Percentiles rank a stretch among this genome's conserved stretches.
Evolutionary conservation across 2,113 vertebrate species (phyloP).

Genomic region (Neolamprologus toae): DNA sequence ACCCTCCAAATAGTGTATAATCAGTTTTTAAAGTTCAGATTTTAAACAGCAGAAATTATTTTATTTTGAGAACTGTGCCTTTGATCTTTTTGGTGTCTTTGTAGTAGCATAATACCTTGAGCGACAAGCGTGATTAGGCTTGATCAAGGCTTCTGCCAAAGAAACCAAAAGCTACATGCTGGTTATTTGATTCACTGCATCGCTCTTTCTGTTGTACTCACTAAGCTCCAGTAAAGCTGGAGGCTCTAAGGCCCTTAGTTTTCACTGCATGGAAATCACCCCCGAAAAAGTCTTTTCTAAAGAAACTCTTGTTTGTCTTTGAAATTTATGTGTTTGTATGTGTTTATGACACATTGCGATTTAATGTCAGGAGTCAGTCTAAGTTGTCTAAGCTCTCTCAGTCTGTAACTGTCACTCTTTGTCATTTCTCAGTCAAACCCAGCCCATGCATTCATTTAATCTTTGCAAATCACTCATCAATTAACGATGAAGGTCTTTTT

Average conservation of each 20-base stretch:
- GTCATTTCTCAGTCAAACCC: constrained; percentile 10
- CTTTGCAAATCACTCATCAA: constrained; percentile 31
- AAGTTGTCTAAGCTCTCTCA: background rate
- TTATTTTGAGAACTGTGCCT: background rate
- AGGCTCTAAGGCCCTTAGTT: background rate
- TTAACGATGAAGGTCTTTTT: constrained; percentile 6
- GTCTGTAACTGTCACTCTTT: background rate
- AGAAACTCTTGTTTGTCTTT: background rate
- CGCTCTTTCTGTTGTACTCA: background rate
- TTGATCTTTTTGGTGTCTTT: background rate
- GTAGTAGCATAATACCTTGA: background rate
- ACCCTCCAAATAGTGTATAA: background rate
- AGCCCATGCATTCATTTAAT: constrained; percentile 33
- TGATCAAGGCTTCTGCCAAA: background rate
- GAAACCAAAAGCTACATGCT: background rate
- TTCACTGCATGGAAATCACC: background rate
- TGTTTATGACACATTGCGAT: background rate
- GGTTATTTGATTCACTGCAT: background rate
- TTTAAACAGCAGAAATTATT: background rate
- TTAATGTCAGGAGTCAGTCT: constrained; percentile 18
- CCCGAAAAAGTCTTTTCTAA: background rate
- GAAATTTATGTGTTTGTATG: background rate
- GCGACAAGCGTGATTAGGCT: background rate
- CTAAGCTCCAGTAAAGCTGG: background rate
- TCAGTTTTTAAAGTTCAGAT: background rate